phyloP scores from a whole-genome alignment of 2,797 vertebrate genomes.

The Acipenser oxyrinchus region DNA sequence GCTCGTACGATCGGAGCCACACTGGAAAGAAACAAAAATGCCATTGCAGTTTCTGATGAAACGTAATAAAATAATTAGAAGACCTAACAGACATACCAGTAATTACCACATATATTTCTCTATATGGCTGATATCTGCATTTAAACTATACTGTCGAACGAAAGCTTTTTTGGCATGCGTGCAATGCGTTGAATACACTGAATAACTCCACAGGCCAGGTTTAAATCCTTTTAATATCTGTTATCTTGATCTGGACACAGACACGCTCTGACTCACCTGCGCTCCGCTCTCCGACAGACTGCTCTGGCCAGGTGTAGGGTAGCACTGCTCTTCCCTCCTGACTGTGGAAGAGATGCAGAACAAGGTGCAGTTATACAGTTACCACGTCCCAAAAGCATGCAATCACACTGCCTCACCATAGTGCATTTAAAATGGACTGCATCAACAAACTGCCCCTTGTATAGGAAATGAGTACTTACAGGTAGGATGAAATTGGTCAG shows the following conservation, averaged over 20 bases:
- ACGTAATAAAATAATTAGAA: too few species aligned
- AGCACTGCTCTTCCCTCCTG: conserved; percentile 82
- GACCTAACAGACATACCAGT: too few species aligned
- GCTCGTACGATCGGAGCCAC: conserved; percentile 77
- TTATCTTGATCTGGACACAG: background rate
- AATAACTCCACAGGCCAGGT: background rate
- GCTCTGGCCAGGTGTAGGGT: conserved; percentile 80
- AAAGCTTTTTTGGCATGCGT: too few species aligned
- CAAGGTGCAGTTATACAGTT: background rate
- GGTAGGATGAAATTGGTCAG: conserved; percentile 86
- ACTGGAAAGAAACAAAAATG: conserved; percentile 38
- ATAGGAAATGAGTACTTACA: conserved; percentile 49
- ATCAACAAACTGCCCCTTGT: accelerated
- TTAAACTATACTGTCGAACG: too few species aligned
- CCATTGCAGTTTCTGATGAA: too few species aligned
- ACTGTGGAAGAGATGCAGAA: conserved; percentile 54
- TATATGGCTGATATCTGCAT: too few species aligned
- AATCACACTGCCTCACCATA: background rate
- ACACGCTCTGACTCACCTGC: conserved; percentile 62
- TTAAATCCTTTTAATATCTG: background rate
- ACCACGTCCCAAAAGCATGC: background rate
- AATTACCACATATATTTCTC: too few species aligned
- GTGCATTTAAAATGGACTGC: background rate
- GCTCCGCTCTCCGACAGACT: conserved; percentile 84
- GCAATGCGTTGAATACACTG: too few species aligned